Evolutionary conservation across 2,113 vertebrate species (phyloP).

Genomic region (Rhinopithecus roxellana): DNA sequence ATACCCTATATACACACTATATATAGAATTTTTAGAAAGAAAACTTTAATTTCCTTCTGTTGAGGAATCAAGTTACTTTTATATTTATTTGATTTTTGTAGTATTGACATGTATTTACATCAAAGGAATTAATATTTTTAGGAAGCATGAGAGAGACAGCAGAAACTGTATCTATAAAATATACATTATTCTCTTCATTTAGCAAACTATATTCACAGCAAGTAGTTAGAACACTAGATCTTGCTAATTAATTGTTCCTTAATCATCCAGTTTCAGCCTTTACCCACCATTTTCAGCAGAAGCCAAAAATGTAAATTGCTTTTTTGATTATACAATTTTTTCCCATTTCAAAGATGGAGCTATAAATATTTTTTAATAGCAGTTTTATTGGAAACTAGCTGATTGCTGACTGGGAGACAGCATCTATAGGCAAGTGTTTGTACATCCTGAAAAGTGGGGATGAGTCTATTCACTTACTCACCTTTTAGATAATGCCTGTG

Average conservation of each 20-base stretch:
- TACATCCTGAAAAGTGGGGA: not conserved
- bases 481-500: not conserved
- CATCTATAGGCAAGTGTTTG: not conserved
- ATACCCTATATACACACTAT: too few species aligned
- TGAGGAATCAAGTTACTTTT: not conserved
- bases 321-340: not conserved
- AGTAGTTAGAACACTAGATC: not conserved
- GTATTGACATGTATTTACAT: not conserved
- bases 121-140: not conserved
- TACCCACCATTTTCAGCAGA: not conserved
- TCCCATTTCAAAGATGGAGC: not conserved
- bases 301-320: not conserved
- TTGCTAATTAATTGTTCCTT: not conserved
- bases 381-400: not conserved
- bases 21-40: not conserved
- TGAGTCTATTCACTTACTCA: not conserved
- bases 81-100: constrained; percentile 24
- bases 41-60: not conserved
- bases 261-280: not conserved
- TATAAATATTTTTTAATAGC: not conserved
- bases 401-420: not conserved
- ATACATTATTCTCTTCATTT: not conserved
- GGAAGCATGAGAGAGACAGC: not conserved
- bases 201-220: not conserved
- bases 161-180: not conserved